phyloP scores from a whole-genome alignment of 1,140 invertebrate species.

The Solenopsis invicta region DNA sequence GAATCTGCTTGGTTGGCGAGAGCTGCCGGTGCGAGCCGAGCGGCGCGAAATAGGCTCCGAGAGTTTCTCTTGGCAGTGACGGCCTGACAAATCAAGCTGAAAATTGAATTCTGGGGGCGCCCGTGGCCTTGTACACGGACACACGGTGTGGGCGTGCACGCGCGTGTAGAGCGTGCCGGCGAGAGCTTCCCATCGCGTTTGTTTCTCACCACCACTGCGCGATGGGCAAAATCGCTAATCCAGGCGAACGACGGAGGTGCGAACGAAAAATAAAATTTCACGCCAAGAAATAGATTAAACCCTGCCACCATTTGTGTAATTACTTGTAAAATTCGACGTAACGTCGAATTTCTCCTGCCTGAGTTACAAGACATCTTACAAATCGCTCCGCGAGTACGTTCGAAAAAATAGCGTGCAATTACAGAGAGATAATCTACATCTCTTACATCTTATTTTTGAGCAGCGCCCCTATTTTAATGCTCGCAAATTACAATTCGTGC shows the following conservation, averaged over 20 bases:
- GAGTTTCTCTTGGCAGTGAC: conserved; percentile 78
- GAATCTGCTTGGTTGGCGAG: conserved; percentile 82
- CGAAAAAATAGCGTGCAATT: neutral
- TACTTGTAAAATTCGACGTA: neutral
- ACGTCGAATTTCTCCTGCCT: neutral
- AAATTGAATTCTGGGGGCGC: conserved; percentile 85
- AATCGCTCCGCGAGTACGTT: neutral
- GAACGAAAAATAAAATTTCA: conserved; percentile 26
- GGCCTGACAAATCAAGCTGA: conserved; percentile 86
- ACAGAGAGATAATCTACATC: no score
- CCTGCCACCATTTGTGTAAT: neutral
- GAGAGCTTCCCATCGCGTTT: conserved; percentile 14
- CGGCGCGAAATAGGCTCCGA: conserved; percentile 81
- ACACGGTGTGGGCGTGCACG: conserved; percentile 45
- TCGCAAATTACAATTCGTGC: neutral
- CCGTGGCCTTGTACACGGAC: conserved; percentile 65
- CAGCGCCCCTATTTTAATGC: neutral
- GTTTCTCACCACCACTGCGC: conserved; percentile 26
- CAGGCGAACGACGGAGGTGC: neutral
- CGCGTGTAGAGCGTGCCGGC: conserved; percentile 34
- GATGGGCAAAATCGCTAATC: conserved; percentile 12
- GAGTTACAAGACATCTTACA: neutral
- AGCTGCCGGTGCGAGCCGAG: conserved; percentile 67
- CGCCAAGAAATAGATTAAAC: neutral
- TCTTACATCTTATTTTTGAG: neutral